Evolutionary conservation across 2,113 vertebrate species (phyloP).

Genomic region (Xiphophorus maculatus): DNA sequence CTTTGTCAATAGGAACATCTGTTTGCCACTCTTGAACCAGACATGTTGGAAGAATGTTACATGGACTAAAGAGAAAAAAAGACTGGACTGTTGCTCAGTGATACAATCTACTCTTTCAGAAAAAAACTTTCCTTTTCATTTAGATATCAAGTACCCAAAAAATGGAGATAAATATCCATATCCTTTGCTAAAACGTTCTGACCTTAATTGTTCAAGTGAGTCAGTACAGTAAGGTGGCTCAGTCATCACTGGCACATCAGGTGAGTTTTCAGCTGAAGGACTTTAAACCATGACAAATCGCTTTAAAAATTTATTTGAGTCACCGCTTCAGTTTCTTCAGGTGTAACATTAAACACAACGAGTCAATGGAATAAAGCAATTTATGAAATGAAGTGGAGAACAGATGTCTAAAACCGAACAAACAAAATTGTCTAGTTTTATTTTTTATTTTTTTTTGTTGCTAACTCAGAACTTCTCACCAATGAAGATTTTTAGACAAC

Average conservation of each 20-base stretch:
- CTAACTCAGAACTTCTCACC: not conserved
- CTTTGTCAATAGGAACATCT: too few relatives aligned
- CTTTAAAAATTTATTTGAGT: not conserved
- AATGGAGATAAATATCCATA: too few relatives aligned
- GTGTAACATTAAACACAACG: not conserved
- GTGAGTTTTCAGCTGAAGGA: not conserved
- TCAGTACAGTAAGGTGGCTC: not conserved
- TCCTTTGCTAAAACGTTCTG: too few relatives aligned
- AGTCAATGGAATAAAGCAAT: not conserved
- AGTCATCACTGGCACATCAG: not conserved
- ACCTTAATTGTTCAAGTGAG: not conserved
- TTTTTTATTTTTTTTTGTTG: not conserved
- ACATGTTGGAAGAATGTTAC: too few relatives aligned
- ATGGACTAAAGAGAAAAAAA: too few relatives aligned
- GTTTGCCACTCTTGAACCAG: too few relatives aligned
- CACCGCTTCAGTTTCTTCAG: too few relatives aligned
- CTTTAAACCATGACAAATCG: not conserved
- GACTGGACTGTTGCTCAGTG: too few relatives aligned
- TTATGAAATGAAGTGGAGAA: not conserved
- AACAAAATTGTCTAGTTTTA: not conserved
- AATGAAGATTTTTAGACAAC: not conserved
- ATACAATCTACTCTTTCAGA: too few relatives aligned
- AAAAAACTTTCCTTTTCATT: too few relatives aligned
- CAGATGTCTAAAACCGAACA: not conserved
- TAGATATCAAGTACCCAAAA: too few relatives aligned